Evolutionary conservation across 2,888 invertebrate genomes (phyloP), one percentile per base, ranked within the genome.

Genomic region (Phyllotreta striolata): DNA sequence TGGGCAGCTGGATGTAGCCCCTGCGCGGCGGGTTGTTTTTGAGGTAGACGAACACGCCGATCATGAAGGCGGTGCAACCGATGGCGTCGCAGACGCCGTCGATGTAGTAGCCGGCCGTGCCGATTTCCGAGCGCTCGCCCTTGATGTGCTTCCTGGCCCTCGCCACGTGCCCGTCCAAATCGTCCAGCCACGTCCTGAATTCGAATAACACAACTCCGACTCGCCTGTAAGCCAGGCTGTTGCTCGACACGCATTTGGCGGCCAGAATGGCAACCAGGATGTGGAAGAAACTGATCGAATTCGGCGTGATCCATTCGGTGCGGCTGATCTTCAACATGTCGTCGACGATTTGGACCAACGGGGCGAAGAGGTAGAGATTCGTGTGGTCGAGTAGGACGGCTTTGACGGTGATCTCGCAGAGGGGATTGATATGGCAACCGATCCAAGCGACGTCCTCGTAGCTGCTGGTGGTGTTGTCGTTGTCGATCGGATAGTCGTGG

Each of bases 121-220:
- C 92, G n/a, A 93, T 89, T 76, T 92, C 91, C 0, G 92, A 92
- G 24, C 88, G 84, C 78, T 92, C 92, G 0, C 92, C 92, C 66
- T 87, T 86, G 35, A 92, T 87, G 76, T 92, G 86, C 74, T 89
- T 89, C 60, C 91, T 85, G 34, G 87, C 88, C 64, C 95, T 86
- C 0, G 93, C 94, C 1, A 95, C 91, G 75, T 92, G 91, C 0
- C 95, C 95, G 75, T 95, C 95, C 66, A 95, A 80, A 74, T 93
- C 92, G 75, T 95, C 95, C 56, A 95, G 79, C 82, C 92, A 93
- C 69, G 92, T 91, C 70, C 95, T 85, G 41, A 93, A 80, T 81
- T 93, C 90, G 77, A 93, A 95, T 13, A 95, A 78, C 1, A 92
- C 80, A 0, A 93, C 89, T 0, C 90, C 94, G 0, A 92, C 69